Base-by-base conservation (phyloP, 1,140 invertebrate genomes). In the Drosophila teissieri region DNA sequence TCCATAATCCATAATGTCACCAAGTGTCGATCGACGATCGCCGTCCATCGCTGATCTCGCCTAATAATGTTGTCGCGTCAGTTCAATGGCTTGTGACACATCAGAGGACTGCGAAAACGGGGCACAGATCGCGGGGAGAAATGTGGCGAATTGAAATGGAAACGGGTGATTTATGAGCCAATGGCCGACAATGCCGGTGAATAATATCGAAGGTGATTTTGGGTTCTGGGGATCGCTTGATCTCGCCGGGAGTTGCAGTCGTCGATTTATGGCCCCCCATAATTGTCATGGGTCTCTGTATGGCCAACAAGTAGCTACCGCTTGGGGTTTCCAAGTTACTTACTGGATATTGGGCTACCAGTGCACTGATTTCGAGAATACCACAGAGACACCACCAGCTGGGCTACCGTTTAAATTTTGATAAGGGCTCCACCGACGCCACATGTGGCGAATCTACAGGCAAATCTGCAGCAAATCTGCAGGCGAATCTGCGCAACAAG, bases 211-310 rank as follows among this genome's bases (percentile, higher is more conserved):
- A 61, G 44, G 40, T 62, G 51, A 56, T 57, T 52, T 58, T 57
- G 53, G 48, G 36, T 36, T 31, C 40, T 19, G 39, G 55, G 31
- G 19, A 27, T 45, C 52, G 84, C 84, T 88, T 88, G 84, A 88
- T 80, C 76, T 88, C 49, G 73, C 56, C 84, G 84, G 80, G 63
- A 63, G 34, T 36, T 54, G 64, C 74, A 65, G 60, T 44, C 54
- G 39, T 37, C 69, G 76, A 90, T 88, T 83, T 90, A 90, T 90
- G 80, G 78, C 52, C 81, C 45, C 55, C 89, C 81, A 91, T 91
- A 89, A 91, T 91, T 91, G 89, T 91, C 89, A 91, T 91, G 91
- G 82, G 85, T 73, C 53, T 84, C 62, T 91, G 75, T 91, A 73
- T 81, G 78, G 52, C 54, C 78, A 82, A 80, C 73, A 80, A 88